Percentiles rank a stretch among this genome's conserved stretches.
Evolutionary conservation across 2,797 vertebrate species (phyloP).

Genomic region (Schizopygopsis pylzovi): DNA sequence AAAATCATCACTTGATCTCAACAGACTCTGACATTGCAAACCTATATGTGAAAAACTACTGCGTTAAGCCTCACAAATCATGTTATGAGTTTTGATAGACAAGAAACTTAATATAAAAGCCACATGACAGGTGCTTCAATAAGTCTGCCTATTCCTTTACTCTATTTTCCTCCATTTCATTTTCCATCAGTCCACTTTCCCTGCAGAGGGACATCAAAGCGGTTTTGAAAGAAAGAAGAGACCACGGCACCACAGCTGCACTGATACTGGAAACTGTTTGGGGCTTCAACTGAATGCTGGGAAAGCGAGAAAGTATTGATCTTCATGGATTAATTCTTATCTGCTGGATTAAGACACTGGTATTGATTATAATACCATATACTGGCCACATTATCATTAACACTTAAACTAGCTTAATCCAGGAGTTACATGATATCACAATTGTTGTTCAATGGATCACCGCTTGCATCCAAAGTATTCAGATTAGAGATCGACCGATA

Average conservation of each 20-base stretch:
- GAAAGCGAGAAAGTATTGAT: slow-evolving; percentile 30
- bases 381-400: slow-evolving; percentile 30
- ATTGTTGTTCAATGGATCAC: background rate
- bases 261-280: slow-evolving; percentile 17
- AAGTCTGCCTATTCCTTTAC: slow-evolving; percentile 17
- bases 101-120: slow-evolving; percentile 42
- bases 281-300: slow-evolving; percentile 16
- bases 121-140: slow-evolving; percentile 28
- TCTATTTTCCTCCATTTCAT: slow-evolving; percentile 3
- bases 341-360: slow-evolving; percentile 13
- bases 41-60: slow-evolving; percentile 2
- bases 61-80: slow-evolving; percentile 26
- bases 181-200: slow-evolving; percentile 27
- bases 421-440: slow-evolving; percentile 7
- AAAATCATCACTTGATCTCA: slow-evolving; percentile 49
- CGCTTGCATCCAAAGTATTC: background rate
- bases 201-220: slow-evolving; percentile 34
- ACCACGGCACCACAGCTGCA: background rate
- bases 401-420: background rate
- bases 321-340: slow-evolving; percentile 28
- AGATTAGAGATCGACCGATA: too few species aligned
- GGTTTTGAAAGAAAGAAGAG: background rate
- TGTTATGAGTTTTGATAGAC: slow-evolving; percentile 30
- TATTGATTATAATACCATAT: slow-evolving; percentile 13
- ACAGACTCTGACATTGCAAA: slow-evolving; percentile 13